Evolutionary conservation across 2,888 invertebrate species (phyloP), one percentile per base, ranked within the genome.

Genomic region (Pyrrhosoma nymphula): DNA sequence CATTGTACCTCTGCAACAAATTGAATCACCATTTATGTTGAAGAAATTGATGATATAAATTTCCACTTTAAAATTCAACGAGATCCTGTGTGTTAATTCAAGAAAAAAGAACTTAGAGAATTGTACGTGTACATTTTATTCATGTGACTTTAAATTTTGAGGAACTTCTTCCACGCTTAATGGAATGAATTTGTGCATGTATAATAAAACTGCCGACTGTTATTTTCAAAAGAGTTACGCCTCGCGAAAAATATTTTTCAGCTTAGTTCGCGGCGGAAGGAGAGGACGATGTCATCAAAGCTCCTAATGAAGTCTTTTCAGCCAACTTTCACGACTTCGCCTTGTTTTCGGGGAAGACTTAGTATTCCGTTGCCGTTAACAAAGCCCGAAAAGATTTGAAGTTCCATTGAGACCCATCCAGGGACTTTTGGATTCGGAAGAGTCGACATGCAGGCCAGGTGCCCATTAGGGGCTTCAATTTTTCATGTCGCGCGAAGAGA

Each of bases 381-480:
- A 82, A 82, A 82, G 82, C 82, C 82, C 82, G 82, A 82, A 82
- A 82, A 82, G 82, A 82, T 82, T 35, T 35, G 82, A 82, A 82
- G 35, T 82, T 82, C 35, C 82, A 82, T 82, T 35, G 82, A 69
- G 69, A 23, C 18, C 60, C 69, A 69, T 69, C n/a, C 69, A 69
- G 69, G 6, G 69, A 69, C 4, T 6, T 69, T 12, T 10, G n/a
- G 69, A 69, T 60, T 60, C 60, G 60, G 60, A 60, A 60, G 60
- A 60, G 18, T 60, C 60, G 26, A 35, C 82, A 35, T 82, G 82
- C 82, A 35, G 12, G 82, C 82, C 82, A 82, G 35, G 82, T 82
- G 82, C 30, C 82, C 82, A 82, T 82, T 82, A 82, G 69, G 69
- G 69, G n/a, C 23, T 69, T n/a, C n/a, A 0, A 69, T 69, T n/a